phyloP scores from a whole-genome alignment of 2,888 invertebrate genomes.

The Amphipyra tragopoginis region DNA sequence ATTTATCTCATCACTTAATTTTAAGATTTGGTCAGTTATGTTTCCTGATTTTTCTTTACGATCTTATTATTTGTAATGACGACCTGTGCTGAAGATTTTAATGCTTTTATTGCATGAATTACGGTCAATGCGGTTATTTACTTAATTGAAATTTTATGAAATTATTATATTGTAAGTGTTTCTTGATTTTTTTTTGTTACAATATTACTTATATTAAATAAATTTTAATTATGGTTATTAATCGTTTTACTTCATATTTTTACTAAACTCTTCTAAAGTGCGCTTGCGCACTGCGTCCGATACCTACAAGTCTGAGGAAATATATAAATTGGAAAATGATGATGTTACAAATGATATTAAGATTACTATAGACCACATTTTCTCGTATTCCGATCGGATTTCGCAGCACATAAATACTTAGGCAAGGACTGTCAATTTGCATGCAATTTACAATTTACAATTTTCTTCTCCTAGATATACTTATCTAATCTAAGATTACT shows the following conservation, averaged over 20 bases:
- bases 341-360: no score
- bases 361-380: no score
- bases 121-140: constrained; percentile 24
- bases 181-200: constrained; percentile 22
- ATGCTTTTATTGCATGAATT: constrained; percentile 9
- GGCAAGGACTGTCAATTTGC: no score
- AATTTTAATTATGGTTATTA: constrained; percentile 28
- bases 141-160: constrained; percentile 17
- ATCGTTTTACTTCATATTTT: neutral
- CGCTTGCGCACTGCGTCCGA: no score
- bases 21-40: neutral
- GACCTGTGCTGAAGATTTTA: neutral
- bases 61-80: neutral
- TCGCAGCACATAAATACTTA: no score
- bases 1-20: neutral
- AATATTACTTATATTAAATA: constrained; percentile 23
- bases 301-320: no score
- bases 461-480: no score
- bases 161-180: constrained; percentile 37
- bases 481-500: no score
- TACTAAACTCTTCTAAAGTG: no score
- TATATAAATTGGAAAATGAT: no score
- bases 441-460: no score
- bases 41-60: neutral
- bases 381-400: no score